phyloP scores from a whole-genome alignment of 2,888 invertebrate species.

The Xestobium rufovillosum region DNA sequence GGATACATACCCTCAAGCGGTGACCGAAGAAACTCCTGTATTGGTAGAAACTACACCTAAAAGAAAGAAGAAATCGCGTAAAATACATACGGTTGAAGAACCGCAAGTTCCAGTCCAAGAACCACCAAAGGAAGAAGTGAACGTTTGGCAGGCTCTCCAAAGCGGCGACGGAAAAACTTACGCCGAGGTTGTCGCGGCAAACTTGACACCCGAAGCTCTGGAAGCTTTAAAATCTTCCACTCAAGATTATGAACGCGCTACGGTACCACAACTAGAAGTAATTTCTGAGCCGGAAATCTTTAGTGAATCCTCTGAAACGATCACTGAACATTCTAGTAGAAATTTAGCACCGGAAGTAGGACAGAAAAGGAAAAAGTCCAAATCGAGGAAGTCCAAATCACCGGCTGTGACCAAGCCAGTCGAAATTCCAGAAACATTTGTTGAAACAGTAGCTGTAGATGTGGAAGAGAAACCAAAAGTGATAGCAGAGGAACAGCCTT shows the following conservation, averaged over 20 bases:
- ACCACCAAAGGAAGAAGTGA: conserved; percentile 27
- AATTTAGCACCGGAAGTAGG: too few relatives aligned
- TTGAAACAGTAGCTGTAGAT: background rate
- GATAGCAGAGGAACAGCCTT: background rate
- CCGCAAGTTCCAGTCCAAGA: conserved; percentile 8
- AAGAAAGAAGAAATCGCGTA: conserved; percentile 15
- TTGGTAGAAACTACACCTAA: conserved; percentile 4
- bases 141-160: conserved; percentile 47
- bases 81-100: conserved; percentile 1
- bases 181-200: conserved; percentile 57
- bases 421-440: background rate
- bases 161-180: conserved; percentile 59
- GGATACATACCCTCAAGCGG: background rate
- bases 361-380: too few relatives aligned
- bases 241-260: background rate
- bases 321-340: background rate
- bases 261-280: background rate
- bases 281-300: background rate
- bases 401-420: too few relatives aligned
- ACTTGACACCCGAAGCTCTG: conserved; percentile 21
- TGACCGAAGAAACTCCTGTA: background rate
- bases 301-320: background rate
- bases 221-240: background rate
- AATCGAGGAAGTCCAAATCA: too few relatives aligned
- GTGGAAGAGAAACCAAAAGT: background rate